Base-by-base conservation (phyloP, 2,797 vertebrate genomes). In the Girardinus metallicus region DNA sequence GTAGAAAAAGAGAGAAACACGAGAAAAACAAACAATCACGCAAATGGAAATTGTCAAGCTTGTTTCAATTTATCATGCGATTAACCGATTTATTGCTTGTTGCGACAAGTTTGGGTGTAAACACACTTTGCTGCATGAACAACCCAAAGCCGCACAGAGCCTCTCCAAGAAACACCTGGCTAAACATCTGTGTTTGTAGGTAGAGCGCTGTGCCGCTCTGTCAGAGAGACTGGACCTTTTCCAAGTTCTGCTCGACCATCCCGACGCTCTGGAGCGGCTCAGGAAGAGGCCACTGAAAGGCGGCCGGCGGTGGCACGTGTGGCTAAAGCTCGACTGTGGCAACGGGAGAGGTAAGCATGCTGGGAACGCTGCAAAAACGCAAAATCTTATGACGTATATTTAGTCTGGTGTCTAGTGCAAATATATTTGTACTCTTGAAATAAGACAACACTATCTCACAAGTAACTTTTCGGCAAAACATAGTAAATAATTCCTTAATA, bases 281-380 rank as follows among this genome's bases (percentile, higher is more conserved):
- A 92, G 51, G 73, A 89, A 76, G 55, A 91, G 87, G 44, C 95
- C 93, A 0, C 83, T 97, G 57, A 87, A 46, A 26, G 75, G 49
- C 0, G 94, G 94, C 8, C 95, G 92, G 78, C 86, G 79, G 46
- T 97, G 97, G 97, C 95, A 93, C 1, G 91, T 96, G 39, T 97
- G 97, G 97, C 87, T 97, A 79, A 97, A 97, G 83, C 92, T 97
- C 0, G 97, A 97, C 85, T 97, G 97, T 3, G 92, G 95, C 11
- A 97, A 97, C 0, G 94, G 93, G n/a, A 92, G 97, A 95, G 97
- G 96, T 97, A 82, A 81, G 39, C 34, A 10, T 51, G n/a, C 62
- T 4, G 26, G 26, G 31, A 62, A 66, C 1, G 21, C 49, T 47
- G 15, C 21, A 21, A 23, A 49, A 2, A 8, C 49, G 6, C 16